These are phyloP conservation scores for Agapetus fuscipes DNA, from an alignment of 2,888 invertebrate genomes.

Conservation along the genomic window DNA sequence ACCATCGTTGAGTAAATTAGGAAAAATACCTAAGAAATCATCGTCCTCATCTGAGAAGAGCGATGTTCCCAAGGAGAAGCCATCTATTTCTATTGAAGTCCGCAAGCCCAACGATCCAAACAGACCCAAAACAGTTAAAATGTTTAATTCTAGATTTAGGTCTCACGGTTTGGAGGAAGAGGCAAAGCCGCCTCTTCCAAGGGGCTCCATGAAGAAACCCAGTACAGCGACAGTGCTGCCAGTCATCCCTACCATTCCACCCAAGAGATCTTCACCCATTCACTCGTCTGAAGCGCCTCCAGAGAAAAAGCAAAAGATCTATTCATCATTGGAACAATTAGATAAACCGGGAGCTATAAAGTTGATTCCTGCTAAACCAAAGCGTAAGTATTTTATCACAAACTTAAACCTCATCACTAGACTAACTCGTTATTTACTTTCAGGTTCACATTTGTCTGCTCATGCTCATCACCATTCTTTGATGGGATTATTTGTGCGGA, in stretches of 20 bases:
- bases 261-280: conserved; percentile 42
- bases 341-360: conserved; percentile 78
- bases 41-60: conserved; percentile 29
- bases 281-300: conserved; percentile 44
- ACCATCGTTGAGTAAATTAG: conserved; percentile 61
- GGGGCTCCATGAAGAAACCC: conserved; percentile 55
- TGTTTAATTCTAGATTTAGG: conserved; percentile 82
- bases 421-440: conserved; percentile 34
- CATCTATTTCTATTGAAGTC: conserved; percentile 74
- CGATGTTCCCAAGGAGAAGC: conserved; percentile 52
- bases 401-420: conserved; percentile 19
- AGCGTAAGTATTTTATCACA: conserved; percentile 66
- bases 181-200: conserved; percentile 74
- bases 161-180: conserved; percentile 86
- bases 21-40: conserved; percentile 66
- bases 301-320: conserved; percentile 70
- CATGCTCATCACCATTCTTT: too few species aligned
- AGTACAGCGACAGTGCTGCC: conserved; percentile 37
- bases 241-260: conserved; percentile 29
- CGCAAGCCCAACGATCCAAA: conserved; percentile 59
- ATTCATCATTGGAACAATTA: conserved; percentile 20
- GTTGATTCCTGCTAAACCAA: conserved; percentile 78
- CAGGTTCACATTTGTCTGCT: too few species aligned
- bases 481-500: too few species aligned
- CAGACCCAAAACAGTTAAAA: conserved; percentile 84